A percentile compares a stretch with the other conserved stretches of the same genome.
Evolutionary conservation across 2,888 invertebrate species (phyloP).

Genomic region (Clostera curtula): DNA sequence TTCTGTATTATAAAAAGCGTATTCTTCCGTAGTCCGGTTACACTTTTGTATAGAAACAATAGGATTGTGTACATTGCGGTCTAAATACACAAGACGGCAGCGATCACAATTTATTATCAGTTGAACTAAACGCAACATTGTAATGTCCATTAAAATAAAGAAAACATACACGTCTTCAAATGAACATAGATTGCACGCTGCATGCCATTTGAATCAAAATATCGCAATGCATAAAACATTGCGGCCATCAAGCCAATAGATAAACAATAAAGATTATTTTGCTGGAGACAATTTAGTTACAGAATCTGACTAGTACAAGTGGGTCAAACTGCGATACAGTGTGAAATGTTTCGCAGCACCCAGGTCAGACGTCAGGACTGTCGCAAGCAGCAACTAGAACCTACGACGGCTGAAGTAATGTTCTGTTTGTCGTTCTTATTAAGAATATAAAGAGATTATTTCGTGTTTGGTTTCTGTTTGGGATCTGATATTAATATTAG

Average conservation of each 20-base stretch:
- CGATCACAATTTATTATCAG: too few relatives aligned
- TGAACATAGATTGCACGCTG: conserved; percentile 20
- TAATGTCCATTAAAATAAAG: too few relatives aligned
- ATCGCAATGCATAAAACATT: conserved; percentile 7
- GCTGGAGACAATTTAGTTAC: conserved; percentile 1
- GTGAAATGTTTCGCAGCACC: conserved; percentile 28
- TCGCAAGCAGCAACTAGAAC: conserved; percentile 21
- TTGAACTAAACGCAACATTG: too few relatives aligned
- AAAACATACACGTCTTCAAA: conserved; percentile 7
- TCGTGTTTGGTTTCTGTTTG: too few relatives aligned
- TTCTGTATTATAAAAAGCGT: too few relatives aligned
- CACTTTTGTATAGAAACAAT: too few relatives aligned
- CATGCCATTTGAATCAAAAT: conserved; percentile 12
- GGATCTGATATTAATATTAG: conserved; percentile 1
- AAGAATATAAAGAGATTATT: too few relatives aligned
- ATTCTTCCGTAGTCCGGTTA: too few relatives aligned
- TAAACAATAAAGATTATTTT: conserved; percentile 1
- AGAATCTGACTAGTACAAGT: conserved; percentile 22
- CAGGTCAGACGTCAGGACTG: conserved; percentile 35
- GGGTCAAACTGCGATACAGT: conserved; percentile 34
- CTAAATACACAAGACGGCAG: too few relatives aligned
- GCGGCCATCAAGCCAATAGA: conserved; percentile 4
- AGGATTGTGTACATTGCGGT: too few relatives aligned
- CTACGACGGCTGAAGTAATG: background rate
- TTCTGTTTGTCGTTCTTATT: background rate